Evolutionary conservation across 2,888 invertebrate genomes (phyloP).

Genomic region (Morpho helenor): DNA sequence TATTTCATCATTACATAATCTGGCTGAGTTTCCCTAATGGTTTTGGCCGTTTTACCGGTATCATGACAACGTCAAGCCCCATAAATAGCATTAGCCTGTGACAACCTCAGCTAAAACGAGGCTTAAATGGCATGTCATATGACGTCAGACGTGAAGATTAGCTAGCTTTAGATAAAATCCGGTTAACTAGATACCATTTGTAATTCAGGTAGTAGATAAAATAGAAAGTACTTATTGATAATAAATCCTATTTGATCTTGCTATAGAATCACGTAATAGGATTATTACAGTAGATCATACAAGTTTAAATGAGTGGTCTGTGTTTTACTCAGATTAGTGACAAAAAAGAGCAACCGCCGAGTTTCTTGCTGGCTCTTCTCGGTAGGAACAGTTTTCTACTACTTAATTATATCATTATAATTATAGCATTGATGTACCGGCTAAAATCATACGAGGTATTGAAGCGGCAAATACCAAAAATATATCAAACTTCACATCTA

Average conservation of each 20-base stretch:
- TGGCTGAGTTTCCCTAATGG: constrained; percentile 56
- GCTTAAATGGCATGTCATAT: constrained; percentile 44
- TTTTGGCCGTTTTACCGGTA: constrained; percentile 47
- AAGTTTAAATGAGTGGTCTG: too few relatives aligned
- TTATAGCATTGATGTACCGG: too few relatives aligned
- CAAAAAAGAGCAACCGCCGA: too few relatives aligned
- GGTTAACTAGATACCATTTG: constrained; percentile 17
- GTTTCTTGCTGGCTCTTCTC: too few relatives aligned
- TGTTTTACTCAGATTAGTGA: too few relatives aligned
- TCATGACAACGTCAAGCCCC: constrained; percentile 65
- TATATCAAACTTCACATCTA: too few relatives aligned
- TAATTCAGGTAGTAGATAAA: constrained; percentile 1
- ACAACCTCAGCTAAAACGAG: constrained; percentile 52
- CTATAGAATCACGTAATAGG: background rate
- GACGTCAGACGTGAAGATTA: constrained; percentile 62
- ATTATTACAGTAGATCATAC: too few relatives aligned
- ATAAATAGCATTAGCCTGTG: constrained; percentile 62
- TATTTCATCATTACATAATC: constrained; percentile 18
- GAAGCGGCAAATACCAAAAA: too few relatives aligned
- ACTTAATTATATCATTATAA: too few relatives aligned
- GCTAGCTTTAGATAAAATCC: constrained; percentile 51
- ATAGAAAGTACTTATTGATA: background rate
- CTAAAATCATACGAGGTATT: too few relatives aligned
- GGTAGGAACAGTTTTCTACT: too few relatives aligned
- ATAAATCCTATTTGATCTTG: background rate